A percentile compares a stretch with the other conserved stretches of the same genome.
Evolutionary conservation across 1,140 invertebrate genomes (phyloP).

Genomic region (Drosophila kikkawai): DNA sequence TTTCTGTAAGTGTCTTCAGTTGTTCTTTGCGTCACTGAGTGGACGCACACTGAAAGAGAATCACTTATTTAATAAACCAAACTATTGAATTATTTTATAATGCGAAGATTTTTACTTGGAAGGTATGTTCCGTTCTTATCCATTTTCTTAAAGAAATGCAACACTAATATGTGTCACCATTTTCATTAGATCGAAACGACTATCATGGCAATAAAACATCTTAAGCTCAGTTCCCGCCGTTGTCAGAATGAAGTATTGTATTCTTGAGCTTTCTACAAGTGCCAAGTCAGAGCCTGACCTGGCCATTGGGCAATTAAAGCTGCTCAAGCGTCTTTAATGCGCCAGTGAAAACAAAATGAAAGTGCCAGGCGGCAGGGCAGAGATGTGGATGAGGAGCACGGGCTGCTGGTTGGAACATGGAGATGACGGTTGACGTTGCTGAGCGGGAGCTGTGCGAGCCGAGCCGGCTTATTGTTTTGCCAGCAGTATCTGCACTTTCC

Average conservation of each 20-base stretch:
- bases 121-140: not conserved
- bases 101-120: not conserved
- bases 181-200: conserved; percentile 12
- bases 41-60: not conserved
- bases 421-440: conserved; percentile 11
- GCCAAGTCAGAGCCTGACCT: conserved; percentile 21
- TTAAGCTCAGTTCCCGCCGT: conserved; percentile 36
- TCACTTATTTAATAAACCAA: not conserved
- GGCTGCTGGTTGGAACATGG: conserved; percentile 4
- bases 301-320: conserved; percentile 76
- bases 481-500: conserved; percentile 38
- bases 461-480: conserved; percentile 39
- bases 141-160: not conserved
- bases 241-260: not conserved
- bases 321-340: conserved; percentile 79
- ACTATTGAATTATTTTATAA: not conserved
- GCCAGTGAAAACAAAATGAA: conserved; percentile 80
- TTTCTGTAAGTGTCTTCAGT: not conserved
- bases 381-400: conserved; percentile 43
- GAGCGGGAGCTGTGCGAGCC: conserved; percentile 25
- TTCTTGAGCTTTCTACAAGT: conserved; percentile 64
- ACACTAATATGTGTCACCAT: not conserved
- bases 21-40: not conserved
- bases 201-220: conserved; percentile 19
- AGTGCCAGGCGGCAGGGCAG: conserved; percentile 56